A percentile compares a stretch with the other conserved stretches of the same genome.
phyloP scores from a whole-genome alignment of 2,797 vertebrate species.

The Anguilla marmorata region DNA sequence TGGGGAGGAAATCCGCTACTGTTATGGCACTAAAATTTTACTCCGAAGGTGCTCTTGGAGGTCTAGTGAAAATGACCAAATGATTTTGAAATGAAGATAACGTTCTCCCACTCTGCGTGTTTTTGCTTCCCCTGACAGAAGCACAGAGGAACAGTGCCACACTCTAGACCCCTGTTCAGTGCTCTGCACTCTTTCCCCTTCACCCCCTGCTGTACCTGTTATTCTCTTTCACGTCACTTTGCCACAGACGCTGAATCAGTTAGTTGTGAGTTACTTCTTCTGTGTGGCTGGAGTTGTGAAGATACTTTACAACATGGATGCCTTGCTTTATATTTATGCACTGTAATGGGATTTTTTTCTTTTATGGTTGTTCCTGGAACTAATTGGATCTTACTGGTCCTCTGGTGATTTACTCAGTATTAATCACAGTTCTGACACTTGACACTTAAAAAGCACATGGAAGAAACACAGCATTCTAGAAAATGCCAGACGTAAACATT shows the following conservation, averaged over 20 bases:
- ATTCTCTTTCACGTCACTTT: not conserved
- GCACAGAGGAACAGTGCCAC: not conserved
- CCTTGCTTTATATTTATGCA: not conserved
- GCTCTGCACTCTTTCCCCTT: not conserved
- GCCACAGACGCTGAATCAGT: not conserved
- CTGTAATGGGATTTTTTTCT: not conserved
- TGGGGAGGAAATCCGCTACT: not conserved
- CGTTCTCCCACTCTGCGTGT: not conserved
- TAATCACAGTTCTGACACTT: constrained; percentile 4
- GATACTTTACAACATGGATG: not conserved
- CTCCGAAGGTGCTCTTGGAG: not conserved
- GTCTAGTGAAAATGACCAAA: not conserved
- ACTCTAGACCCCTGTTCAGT: not conserved
- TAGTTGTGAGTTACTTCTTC: not conserved
- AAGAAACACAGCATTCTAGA: constrained; percentile 38
- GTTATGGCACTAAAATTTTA: not conserved
- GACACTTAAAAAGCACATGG: constrained; percentile 16
- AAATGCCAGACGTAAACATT: constrained; percentile 42
- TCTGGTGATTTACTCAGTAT: not conserved
- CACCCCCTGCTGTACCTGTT: not conserved
- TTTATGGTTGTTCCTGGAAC: not conserved
- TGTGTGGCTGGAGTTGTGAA: not conserved
- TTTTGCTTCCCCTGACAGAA: not conserved
- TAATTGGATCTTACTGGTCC: not conserved
- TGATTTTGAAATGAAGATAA: not conserved